phyloP scores from a whole-genome alignment of 1,140 invertebrate genomes.

The Dinothrombium tinctorium region DNA sequence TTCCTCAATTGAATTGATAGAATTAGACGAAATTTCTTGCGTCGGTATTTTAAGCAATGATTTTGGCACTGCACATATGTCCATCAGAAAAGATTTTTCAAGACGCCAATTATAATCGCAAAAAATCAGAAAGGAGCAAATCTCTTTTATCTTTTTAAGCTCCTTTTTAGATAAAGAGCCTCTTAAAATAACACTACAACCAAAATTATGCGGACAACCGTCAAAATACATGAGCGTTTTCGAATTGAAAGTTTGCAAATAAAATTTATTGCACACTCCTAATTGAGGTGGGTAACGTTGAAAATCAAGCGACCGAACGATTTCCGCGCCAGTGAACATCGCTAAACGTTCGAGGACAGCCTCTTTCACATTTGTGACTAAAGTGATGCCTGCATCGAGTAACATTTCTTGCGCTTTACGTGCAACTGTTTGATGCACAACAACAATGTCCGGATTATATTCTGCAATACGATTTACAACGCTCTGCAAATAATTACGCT shows the following conservation, averaged over 20 bases:
- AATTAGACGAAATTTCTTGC: neutral
- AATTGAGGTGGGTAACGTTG: slow-evolving; percentile 54
- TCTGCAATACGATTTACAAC: slow-evolving; percentile 65
- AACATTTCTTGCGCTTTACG: slow-evolving; percentile 64
- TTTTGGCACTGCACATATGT: slow-evolving; percentile 44
- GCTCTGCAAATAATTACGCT: slow-evolving; percentile 65
- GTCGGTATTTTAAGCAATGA: slow-evolving; percentile 21
- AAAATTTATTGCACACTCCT: slow-evolving; percentile 65
- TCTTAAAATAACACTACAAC: slow-evolving; percentile 64
- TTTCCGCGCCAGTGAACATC: slow-evolving; percentile 53
- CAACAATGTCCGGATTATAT: slow-evolving; percentile 55
- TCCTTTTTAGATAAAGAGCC: slow-evolving; percentile 43
- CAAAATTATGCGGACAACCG: slow-evolving; percentile 57
- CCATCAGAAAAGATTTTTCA: slow-evolving; percentile 70
- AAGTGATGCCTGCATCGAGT: slow-evolving; percentile 48
- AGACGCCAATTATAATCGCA: slow-evolving; percentile 71
- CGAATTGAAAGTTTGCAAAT: slow-evolving; percentile 37
- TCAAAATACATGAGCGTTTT: slow-evolving; percentile 88
- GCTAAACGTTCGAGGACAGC: slow-evolving; percentile 58
- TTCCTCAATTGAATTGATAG: neutral
- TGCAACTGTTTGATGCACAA: slow-evolving; percentile 72
- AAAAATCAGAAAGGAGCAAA: slow-evolving; percentile 54
- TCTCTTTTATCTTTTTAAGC: slow-evolving; percentile 46
- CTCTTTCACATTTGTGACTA: slow-evolving; percentile 68
- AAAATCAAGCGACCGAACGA: slow-evolving; percentile 70